Percentiles rank a stretch among this genome's conserved stretches.
These are phyloP conservation scores for Synanthedon myopaeformis DNA, from an alignment of 2,888 invertebrate species.

Conservation along the genomic window DNA sequence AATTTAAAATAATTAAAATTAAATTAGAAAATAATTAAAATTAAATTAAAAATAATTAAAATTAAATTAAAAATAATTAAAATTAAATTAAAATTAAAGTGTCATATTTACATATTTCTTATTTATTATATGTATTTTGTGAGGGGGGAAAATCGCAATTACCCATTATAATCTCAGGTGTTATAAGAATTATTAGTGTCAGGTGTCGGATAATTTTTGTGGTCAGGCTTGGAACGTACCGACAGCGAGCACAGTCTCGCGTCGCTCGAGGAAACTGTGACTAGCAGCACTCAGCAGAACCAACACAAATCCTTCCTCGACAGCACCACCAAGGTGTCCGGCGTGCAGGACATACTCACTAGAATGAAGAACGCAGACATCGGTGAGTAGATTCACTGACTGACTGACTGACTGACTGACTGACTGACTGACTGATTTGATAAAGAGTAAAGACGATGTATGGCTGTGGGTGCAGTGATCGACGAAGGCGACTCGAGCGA, in stretches of 20 bases:
- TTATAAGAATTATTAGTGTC: too few species aligned
- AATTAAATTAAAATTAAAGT: too few species aligned
- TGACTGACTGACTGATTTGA: too few species aligned
- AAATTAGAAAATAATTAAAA: too few species aligned
- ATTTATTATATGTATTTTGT: too few species aligned
- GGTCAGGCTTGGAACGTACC: constrained; percentile 37
- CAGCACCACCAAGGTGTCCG: constrained; percentile 77
- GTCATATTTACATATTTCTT: too few species aligned
- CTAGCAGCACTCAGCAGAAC: constrained; percentile 12
- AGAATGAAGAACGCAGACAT: constrained; percentile 83
- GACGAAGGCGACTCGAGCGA: constrained; percentile 75
- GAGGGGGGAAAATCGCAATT: too few species aligned
- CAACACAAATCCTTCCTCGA: constrained; percentile 75
- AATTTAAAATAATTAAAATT: too few species aligned
- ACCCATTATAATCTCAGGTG: too few species aligned
- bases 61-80: too few species aligned
- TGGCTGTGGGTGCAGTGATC: constrained; percentile 50
- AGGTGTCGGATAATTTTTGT: background rate
- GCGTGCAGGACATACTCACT: constrained; percentile 80
- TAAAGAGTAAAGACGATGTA: background rate
- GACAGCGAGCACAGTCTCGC: constrained; percentile 56
- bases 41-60: too few species aligned
- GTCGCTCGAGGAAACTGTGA: constrained; percentile 40
- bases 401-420: too few species aligned
- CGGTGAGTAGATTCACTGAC: constrained; percentile 63